Conservation (phyloP, 2,888 invertebrate genomes). For the Polylopha cassiicola region DNA sequence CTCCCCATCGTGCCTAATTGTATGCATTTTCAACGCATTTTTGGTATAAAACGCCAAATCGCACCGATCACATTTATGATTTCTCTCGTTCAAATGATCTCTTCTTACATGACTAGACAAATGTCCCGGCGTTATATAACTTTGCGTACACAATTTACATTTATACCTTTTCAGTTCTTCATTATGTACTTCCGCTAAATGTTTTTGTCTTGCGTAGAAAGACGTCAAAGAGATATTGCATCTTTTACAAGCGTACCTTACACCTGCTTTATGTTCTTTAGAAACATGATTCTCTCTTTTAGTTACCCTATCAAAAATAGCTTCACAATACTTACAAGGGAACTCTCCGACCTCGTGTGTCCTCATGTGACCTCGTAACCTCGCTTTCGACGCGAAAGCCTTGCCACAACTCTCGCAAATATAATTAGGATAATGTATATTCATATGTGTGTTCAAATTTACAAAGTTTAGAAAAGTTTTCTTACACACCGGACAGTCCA, state of each 20-base stretch:
- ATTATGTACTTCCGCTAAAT: conserved; percentile 64
- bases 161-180: conserved; percentile 67
- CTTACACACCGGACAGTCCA: conserved; percentile 64
- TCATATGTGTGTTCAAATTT: conserved; percentile 70
- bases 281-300: conserved; percentile 68
- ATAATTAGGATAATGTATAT: conserved; percentile 68
- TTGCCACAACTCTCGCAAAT: conserved; percentile 74
- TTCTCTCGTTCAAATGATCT: conserved; percentile 66
- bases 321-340: conserved; percentile 57
- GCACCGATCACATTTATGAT: conserved; percentile 72
- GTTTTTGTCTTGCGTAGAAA: conserved; percentile 66
- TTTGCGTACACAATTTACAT: conserved; percentile 66
- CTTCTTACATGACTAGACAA: conserved; percentile 63
- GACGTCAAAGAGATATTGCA: conserved; percentile 62
- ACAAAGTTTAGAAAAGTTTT: conserved; percentile 64
- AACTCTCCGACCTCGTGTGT: conserved; percentile 72
- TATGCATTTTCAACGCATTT: conserved; percentile 75
- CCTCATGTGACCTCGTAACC: conserved; percentile 69
- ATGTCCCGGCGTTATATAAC: conserved; percentile 69
- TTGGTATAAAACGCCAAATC: conserved; percentile 73
- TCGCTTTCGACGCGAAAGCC: conserved; percentile 70
- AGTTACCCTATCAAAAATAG: conserved; percentile 60
- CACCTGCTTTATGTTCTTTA: conserved; percentile 64
- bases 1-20: conserved; percentile 75
- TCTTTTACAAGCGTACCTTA: conserved; percentile 60